A percentile compares a stretch with the other conserved stretches of the same genome.
phyloP scores from a whole-genome alignment of 2,888 invertebrate genomes.

The Agrotis clavis region DNA sequence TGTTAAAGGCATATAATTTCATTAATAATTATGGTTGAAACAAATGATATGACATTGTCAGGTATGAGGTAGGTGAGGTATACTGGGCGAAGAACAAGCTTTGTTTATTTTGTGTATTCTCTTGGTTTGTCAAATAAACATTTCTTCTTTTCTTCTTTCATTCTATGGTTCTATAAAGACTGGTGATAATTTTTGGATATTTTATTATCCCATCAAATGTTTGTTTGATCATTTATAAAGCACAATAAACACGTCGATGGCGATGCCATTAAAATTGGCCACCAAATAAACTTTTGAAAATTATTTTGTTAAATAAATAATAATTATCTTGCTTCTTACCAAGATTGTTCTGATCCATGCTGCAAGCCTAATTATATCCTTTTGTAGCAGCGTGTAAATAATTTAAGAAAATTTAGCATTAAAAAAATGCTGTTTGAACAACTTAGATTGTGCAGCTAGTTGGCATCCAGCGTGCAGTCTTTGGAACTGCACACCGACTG shows the following conservation, averaged over 20 bases:
- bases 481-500: too few relatives aligned
- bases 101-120: too few relatives aligned
- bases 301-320: too few relatives aligned
- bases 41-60: background rate
- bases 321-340: conserved; percentile 73
- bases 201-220: background rate
- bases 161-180: too few relatives aligned
- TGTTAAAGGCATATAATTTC: background rate
- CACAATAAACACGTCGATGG: background rate
- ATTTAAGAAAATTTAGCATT: conserved; percentile 5
- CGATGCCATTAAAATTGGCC: background rate
- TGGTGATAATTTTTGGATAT: too few relatives aligned
- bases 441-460: too few relatives aligned
- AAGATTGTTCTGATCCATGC: conserved; percentile 76
- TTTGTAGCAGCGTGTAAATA: conserved; percentile 76
- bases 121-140: too few relatives aligned
- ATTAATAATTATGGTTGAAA: background rate
- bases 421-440: too few relatives aligned
- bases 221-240: background rate
- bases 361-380: conserved; percentile 77
- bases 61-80: background rate
- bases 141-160: too few relatives aligned
- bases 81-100: too few relatives aligned
- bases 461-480: too few relatives aligned
- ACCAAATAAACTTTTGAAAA: background rate